phyloP scores from a whole-genome alignment of 2,113 vertebrate species.

The Myodes glareolus region DNA sequence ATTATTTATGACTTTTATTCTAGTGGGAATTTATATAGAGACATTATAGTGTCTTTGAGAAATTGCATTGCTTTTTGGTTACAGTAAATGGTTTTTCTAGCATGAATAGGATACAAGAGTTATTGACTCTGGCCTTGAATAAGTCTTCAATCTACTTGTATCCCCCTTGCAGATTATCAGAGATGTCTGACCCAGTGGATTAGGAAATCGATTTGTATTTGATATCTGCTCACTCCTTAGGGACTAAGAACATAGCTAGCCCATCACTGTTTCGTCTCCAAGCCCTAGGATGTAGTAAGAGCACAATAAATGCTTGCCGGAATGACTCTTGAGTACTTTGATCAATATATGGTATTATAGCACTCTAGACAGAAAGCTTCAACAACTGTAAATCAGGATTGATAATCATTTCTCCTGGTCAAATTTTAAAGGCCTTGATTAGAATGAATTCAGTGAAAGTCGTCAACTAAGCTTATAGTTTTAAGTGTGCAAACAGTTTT shows the following conservation, averaged over 20 bases:
- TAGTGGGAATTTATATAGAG: background rate
- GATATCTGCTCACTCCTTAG: conserved; percentile 19
- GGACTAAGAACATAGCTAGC: conserved; percentile 27
- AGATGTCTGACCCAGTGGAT: conserved; percentile 8
- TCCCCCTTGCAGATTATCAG: background rate
- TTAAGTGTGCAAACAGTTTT: background rate
- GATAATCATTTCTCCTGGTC: conserved; percentile 40
- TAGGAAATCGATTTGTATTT: conserved; percentile 33
- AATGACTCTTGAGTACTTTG: conserved; percentile 48
- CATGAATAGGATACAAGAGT: background rate
- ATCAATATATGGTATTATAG: conserved; percentile 26
- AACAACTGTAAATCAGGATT: conserved; percentile 50
- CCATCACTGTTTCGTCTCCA: conserved; percentile 17
- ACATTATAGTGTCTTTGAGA: conserved; percentile 34
- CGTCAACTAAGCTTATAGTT: conserved; percentile 31
- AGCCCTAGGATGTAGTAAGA: conserved; percentile 7
- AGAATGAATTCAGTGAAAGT: conserved; percentile 52
- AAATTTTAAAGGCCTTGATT: conserved; percentile 19
- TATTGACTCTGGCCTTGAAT: conserved; percentile 57
- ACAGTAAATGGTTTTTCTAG: conserved; percentile 24
- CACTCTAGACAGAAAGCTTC: background rate
- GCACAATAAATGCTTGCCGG: conserved; percentile 51
- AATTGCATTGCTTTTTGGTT: conserved; percentile 19
- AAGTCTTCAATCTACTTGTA: conserved; percentile 7
- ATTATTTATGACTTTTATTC: conserved; percentile 44